Evolutionary conservation across 2,113 vertebrate species (phyloP), one percentile per base, ranked within the genome.

Genomic region (Polypterus bichir): DNA sequence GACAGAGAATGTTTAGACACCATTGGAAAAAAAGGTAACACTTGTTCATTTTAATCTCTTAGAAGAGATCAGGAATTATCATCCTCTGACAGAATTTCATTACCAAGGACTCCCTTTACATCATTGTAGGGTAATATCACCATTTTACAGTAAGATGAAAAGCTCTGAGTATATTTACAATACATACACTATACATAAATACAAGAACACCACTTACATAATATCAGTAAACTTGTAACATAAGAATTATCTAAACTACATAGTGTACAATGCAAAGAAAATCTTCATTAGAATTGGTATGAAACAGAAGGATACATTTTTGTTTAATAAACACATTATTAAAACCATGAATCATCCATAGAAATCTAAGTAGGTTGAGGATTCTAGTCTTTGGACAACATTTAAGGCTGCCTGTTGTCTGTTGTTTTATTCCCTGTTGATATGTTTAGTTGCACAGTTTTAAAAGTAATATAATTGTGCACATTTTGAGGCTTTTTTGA

Each of bases 131-230:
- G 89, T 75, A 81, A 87, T 83, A 88, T 89, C 89, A 94, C 90
- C 84, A 85, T 86, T 88, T 85, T 91, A 91, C 89, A 83, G 83
- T 83, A 92, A 93, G 88, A 91, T 89, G 86, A 91, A 94, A 93
- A 88, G 83, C 89, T 96, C 86, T 91, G 90, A 90, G 83, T 89
- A 91, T 97, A 98, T 98, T 93, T 98, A 98, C 94, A 98, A 89
- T 93, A 96, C 93, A 88, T 93, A 96, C 92, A 97, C 92, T 95
- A 91, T 96, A 98, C 93, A 97, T 97, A 95, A 97, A 96, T 97
- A 98, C 94, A 94, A 89, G 86, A 96, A 93, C 91, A 86, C 93
- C 91, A 89, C 92, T 89, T 93, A 97, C 90, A 86, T 91, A 95
- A 92, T 92, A 92, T 92, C 91, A 91, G 90, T 88, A 89, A 94